Base-by-base conservation (phyloP, 2,113 vertebrate species). In the Pungitius pungitius region DNA sequence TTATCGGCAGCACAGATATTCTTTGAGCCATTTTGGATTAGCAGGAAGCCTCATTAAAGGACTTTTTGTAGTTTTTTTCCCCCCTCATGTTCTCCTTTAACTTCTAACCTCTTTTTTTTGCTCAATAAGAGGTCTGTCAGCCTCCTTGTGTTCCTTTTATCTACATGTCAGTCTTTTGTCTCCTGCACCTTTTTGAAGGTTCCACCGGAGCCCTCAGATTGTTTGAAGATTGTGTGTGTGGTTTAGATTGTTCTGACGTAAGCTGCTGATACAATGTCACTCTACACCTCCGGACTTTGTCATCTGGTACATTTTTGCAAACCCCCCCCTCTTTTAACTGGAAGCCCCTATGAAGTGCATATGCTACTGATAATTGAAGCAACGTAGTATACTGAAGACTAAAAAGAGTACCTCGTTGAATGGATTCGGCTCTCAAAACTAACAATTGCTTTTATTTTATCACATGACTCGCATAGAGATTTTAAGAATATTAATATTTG, bases 191-290 rank as follows among this genome's bases (percentile, higher is more conserved):
- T 90, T 87, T 82, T 89, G 75, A 90, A 89, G 87, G 88, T 79
- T 87, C 75, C 87, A 78, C 78, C 73, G 71, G 72, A 81, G 83
- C 82, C 62, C 82, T 68, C 18, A 11, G 69, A 75, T 65, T 81
- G 88, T 92, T 91, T 92, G 88, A 92, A 90, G 89, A 64, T 81
- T 67, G 64, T 85, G 82, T 86, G 90, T 85, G 89, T 84, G 86
- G 64, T 86, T 91, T 82, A 75, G 82, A 89, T 87, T 81, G 83
- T 68, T 88, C 88, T 84, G 90, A 90, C 90, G 90, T 88, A 87
- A 92, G 86, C 85, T 91, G 89, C 85, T 90, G 89, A 92, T 93
- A 90, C 90, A 90, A 90, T 88, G 88, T 92, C 88, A 83, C 87
- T 91, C 90, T 90, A 82, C 84, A 89, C 90, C 88, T 91, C 86